These are phyloP conservation scores for Leucosticte australis DNA, from an alignment of 2,113 vertebrate species.

Conservation along the genomic window DNA sequence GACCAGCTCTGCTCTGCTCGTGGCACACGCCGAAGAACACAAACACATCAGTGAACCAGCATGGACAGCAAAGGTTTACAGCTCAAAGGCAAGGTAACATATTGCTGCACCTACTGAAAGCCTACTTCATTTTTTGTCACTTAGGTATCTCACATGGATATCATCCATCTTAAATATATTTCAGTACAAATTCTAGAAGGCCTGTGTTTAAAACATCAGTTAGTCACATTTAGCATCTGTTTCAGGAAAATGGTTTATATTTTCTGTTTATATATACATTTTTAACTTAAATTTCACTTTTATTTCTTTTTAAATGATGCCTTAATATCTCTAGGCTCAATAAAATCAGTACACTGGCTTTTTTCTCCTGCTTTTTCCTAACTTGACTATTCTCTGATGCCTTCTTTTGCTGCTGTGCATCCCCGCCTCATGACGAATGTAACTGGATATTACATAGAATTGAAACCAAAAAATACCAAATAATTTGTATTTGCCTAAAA, in stretches of 20 bases:
- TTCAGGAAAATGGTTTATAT: background rate
- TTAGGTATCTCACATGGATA: background rate
- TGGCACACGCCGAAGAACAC: rapidly evolving
- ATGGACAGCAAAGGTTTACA: background rate
- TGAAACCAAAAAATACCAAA: background rate
- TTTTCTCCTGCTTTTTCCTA: background rate
- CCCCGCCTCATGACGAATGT: background rate
- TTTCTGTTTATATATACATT: background rate
- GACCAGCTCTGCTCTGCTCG: background rate
- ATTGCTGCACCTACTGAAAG: background rate
- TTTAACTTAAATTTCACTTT: background rate
- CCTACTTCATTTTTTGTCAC: background rate
- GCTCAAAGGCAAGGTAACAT: background rate
- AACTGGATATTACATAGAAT: background rate
- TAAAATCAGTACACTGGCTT: background rate
- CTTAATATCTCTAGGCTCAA: background rate
- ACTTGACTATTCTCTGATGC: background rate
- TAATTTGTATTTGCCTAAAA: background rate
- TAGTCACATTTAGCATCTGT: background rate
- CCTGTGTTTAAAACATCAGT: background rate
- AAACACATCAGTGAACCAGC: background rate
- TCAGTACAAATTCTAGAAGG: background rate
- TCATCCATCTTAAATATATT: background rate
- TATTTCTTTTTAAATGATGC: background rate
- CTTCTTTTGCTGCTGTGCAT: background rate